Percentiles rank a stretch among this genome's conserved stretches.
Conservation (phyloP, 2,888 invertebrate species). For the Stenodera caucasica region DNA sequence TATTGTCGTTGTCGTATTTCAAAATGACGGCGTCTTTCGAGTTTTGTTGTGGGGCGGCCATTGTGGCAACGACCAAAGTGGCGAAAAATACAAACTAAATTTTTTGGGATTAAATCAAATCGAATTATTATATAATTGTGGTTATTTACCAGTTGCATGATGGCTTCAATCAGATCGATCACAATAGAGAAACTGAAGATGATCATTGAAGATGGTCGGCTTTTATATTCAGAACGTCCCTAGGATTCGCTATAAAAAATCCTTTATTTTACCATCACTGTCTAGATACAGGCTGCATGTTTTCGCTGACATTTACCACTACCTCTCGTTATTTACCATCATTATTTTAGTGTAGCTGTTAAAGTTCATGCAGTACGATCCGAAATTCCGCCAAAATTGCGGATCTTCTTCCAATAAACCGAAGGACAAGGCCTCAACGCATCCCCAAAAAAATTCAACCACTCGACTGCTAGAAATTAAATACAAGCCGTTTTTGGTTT, state of each 20-base stretch:
- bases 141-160: conserved; percentile 30
- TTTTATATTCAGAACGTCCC: conserved; percentile 24
- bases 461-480: too few relatives aligned
- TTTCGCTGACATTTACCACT: conserved; percentile 32
- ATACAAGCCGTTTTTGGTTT: too few relatives aligned
- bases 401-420: background rate
- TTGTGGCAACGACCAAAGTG: conserved; percentile 35
- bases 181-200: conserved; percentile 24
- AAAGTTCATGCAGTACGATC: background rate
- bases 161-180: conserved; percentile 15
- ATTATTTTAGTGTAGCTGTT: conserved; percentile 26
- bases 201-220: conserved; percentile 16
- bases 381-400: background rate
- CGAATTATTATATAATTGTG: background rate
- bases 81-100: conserved; percentile 35
- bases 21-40: conserved; percentile 62
- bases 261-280: background rate
- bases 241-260: background rate
- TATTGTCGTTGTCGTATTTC: conserved; percentile 65
- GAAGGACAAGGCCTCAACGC: conserved; percentile 2
- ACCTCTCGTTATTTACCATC: conserved; percentile 17
- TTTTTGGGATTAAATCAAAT: conserved; percentile 14
- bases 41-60: conserved; percentile 40
- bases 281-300: conserved; percentile 25
- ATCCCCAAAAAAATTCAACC: too few relatives aligned